Base-by-base conservation (phyloP, 2,888 invertebrate genomes). In the Rosalia funebris region DNA sequence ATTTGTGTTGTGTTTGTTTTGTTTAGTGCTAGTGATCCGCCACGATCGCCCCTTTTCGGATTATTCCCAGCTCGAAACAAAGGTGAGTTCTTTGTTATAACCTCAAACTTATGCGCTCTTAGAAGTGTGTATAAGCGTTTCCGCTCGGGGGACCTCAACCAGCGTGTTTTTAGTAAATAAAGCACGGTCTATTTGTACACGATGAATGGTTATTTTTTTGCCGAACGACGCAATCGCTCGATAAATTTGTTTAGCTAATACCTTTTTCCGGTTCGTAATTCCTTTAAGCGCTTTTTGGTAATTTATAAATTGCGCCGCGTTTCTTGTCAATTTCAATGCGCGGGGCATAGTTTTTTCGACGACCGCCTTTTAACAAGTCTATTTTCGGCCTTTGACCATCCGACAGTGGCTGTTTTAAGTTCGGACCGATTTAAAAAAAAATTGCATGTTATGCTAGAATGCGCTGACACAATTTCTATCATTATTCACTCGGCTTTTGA, bases 31-130 rank as follows among this genome's bases (percentile, higher is more conserved):
- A 39, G 58, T 58, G 52, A 20, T 45, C 37, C 39, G 42, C 20
- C 16, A 19, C 45, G 31, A 20, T 37, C 17, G 45, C 12, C 45
- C 37, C 31, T 42, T 56, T 50, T 45, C 12, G 45, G 44, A 56
- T 56, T 39, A 50, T 42, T 14, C 10, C 10, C 36, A 25, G 3
- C 25, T 7, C 42, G 19, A 53, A 47, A 47, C 25, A 25, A 54
- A 60, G 60, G 60, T 60, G 34, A 32, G 55, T 19, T 20, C 42
- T 41, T 56, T 56, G 54, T 47, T 45, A 39, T 60, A 60, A 60
- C 60, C 60, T 60, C 60, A 60, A 60, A 56, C 15, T 42, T 42
- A 25, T 53, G 25, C 32, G 17, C 17, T 53, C 2, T n/a, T 3
- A 34, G 47, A 32, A 34, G 52, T 32, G 25, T 42, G 41, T 50